Percentiles rank a stretch among this genome's conserved stretches.
Evolutionary conservation across 2,113 vertebrate species (phyloP).

Genomic region (Hirundichthys speculiger): DNA sequence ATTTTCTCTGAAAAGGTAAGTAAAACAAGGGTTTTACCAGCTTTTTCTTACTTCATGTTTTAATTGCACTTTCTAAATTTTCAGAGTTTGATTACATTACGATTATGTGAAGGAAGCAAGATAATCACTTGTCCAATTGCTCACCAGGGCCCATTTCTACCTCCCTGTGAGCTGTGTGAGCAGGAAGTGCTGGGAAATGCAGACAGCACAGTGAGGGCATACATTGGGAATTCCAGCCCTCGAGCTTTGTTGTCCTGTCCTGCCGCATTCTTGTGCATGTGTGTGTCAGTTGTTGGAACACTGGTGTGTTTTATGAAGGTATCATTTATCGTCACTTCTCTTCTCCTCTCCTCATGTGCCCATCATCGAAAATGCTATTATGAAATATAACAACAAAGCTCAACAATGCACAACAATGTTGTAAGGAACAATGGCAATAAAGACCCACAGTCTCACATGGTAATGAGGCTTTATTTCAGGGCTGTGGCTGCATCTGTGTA

Average conservation of each 20-base stretch:
- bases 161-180: conserved; percentile 54
- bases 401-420: conserved; percentile 56
- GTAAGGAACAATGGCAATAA: conserved; percentile 68
- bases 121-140: conserved; percentile 50
- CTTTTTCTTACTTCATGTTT: neutral
- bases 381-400: conserved; percentile 61
- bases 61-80: neutral
- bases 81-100: neutral
- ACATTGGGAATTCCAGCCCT: conserved; percentile 74
- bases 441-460: conserved; percentile 69
- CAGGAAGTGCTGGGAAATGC: conserved; percentile 75
- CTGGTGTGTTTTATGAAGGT: conserved; percentile 59
- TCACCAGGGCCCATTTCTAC: conserved; percentile 52
- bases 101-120: conserved; percentile 25
- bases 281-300: conserved; percentile 50
- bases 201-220: conserved; percentile 55
- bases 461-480: conserved; percentile 71
- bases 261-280: conserved; percentile 73
- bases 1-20: too few relatives aligned
- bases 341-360: conserved; percentile 40
- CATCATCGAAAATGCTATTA: conserved; percentile 43
- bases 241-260: conserved; percentile 78
- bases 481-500: conserved; percentile 62
- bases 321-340: conserved; percentile 55
- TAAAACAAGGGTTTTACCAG: neutral